Evolutionary conservation across 2,888 invertebrate genomes (phyloP), one percentile per base, ranked within the genome.

Genomic region (Meliscaeva auricollis): DNA sequence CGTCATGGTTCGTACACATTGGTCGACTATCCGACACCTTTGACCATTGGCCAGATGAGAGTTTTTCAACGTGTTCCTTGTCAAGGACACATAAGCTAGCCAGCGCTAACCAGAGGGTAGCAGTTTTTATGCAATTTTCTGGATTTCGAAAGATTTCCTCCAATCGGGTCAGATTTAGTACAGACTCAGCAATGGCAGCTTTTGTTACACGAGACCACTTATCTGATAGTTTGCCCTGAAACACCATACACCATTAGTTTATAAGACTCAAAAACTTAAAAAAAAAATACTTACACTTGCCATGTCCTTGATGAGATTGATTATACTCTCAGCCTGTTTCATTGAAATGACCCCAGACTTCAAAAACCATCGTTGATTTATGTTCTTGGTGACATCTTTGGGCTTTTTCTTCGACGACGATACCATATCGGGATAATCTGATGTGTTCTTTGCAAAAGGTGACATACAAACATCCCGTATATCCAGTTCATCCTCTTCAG

Each of bases 1-100:
- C 99, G 90, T 99, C 99, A 92, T 99, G 99, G 92, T 99, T 99
- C 66, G 95, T 95, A 93, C 99, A 99, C 87, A 96, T 95, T 7
- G 97, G 96, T 90, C 98, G 94, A 2, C 93, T 91, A 66, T 94
- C 94, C 1, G 91, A 92, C 2, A 91, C 89, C 88, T 95, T 95
- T 88, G 94, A 95, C 96, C 96, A 97, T 89, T 96, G 96, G 0
- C 96, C 96, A 30, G 96, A 96, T 0, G 96, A 96, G 38, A 96
- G 91, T 79, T 95, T 92, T 80, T 98, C 98, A 0, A 98, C 97
- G 90, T 98, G 98, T 84, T 98, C 97, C 74, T 96, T 96, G 89
- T 98, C 97, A 87, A 99, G 94, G 3, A 98, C 97, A 91, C 98
- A 98, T 13, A 99, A 94, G 0, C 99, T 97, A 0, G 98, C 97